Percentiles rank a stretch among this genome's conserved stretches.
Conservation (phyloP, 1,140 invertebrate species). For the Micrasema minimum region DNA sequence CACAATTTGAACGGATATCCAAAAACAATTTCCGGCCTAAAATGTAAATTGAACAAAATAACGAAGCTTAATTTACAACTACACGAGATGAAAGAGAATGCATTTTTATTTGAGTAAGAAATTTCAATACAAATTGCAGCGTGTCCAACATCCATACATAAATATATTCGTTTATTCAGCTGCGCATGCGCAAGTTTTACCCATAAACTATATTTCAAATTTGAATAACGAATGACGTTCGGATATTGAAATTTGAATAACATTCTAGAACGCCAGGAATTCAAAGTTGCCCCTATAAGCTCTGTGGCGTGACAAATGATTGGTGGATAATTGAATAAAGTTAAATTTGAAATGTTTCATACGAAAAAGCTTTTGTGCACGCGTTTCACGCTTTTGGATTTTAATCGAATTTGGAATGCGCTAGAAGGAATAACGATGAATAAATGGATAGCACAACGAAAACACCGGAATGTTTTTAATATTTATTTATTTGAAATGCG, state of each 20-base stretch:
- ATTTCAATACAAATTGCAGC: too few species aligned
- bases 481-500: too few species aligned
- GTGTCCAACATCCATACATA: background rate
- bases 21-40: background rate
- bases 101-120: background rate
- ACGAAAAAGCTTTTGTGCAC: background rate
- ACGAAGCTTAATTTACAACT: background rate
- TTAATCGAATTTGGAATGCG: background rate
- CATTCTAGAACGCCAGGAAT: conserved; percentile 24
- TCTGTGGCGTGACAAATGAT: conserved; percentile 18
- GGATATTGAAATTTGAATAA: conserved; percentile 31
- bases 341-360: conserved; percentile 11
- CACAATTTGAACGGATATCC: too few species aligned
- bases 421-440: too few species aligned
- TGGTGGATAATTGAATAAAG: conserved; percentile 19
- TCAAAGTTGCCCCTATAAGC: conserved; percentile 11
- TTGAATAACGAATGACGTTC: conserved; percentile 35
- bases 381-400: background rate
- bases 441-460: too few species aligned
- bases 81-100: background rate
- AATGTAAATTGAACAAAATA: conserved; percentile 1
- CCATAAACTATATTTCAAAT: conserved; percentile 31
- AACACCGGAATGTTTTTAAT: too few species aligned
- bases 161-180: conserved; percentile 19
- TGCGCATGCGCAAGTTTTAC: conserved; percentile 6